Evolutionary conservation across 2,888 invertebrate genomes (phyloP).

Genomic region (Coelogynopora nodosa): DNA sequence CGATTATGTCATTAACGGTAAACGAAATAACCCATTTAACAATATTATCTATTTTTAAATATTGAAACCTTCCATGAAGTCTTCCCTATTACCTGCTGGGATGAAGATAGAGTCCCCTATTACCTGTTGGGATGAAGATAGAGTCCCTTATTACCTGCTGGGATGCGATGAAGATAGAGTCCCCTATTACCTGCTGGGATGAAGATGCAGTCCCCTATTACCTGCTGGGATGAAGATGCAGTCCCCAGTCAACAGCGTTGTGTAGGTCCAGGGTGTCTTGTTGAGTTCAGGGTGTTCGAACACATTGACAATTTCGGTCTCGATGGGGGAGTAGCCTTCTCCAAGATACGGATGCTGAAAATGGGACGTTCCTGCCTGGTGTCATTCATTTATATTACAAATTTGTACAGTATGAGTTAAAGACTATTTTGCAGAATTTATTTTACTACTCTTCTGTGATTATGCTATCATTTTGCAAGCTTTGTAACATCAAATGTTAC

Average conservation of each 20-base stretch:
- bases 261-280: conserved; percentile 57
- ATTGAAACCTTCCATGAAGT: too few species aligned
- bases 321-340: conserved; percentile 56
- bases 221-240: conserved; percentile 59
- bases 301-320: conserved; percentile 59
- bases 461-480: too few species aligned
- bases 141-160: conserved; percentile 57
- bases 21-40: too few species aligned
- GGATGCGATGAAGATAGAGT: conserved; percentile 59
- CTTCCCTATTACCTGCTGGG: conserved; percentile 58
- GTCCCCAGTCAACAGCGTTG: conserved; percentile 57
- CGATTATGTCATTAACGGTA: too few species aligned
- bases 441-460: too few species aligned
- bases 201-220: conserved; percentile 58
- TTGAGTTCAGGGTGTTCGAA: conserved; percentile 54
- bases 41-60: too few species aligned
- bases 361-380: too few species aligned
- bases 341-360: conserved; percentile 48
- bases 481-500: too few species aligned
- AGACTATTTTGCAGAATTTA: too few species aligned
- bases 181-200: conserved; percentile 58
- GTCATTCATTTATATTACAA: too few species aligned
- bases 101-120: conserved; percentile 59
- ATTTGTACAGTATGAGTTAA: too few species aligned
- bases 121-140: too few species aligned